Conservation (phyloP, 2,113 vertebrate species). For the Xyrauchen texanus region DNA sequence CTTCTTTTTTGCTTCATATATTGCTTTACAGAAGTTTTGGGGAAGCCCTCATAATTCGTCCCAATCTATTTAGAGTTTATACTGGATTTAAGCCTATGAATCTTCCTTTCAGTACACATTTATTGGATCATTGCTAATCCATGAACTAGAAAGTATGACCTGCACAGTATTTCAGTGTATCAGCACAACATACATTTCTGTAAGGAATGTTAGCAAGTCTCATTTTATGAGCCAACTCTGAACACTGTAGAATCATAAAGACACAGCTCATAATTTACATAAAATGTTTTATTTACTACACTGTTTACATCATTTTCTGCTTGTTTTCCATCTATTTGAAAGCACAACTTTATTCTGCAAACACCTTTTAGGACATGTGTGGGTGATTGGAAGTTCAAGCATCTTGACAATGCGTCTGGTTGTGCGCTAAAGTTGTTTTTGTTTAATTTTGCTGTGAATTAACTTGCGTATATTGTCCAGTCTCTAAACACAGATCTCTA, state of each 20-base stretch:
- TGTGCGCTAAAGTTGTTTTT: neutral
- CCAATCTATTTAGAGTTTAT: neutral
- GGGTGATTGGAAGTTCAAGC: neutral
- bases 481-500: constrained; percentile 80
- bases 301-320: neutral
- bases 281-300: constrained; percentile 3
- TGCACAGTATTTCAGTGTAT: neutral
- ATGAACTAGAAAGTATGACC: neutral
- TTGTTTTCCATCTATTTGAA: neutral
- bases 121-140: constrained; percentile 17
- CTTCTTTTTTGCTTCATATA: constrained; percentile 70
- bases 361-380: neutral
- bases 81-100: neutral
- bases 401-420: neutral
- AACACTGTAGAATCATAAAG: neutral
- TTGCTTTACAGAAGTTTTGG: constrained; percentile 78
- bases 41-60: constrained; percentile 59
- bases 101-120: neutral
- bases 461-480: neutral
- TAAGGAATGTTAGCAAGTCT: constrained; percentile 22
- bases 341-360: too few relatives aligned
- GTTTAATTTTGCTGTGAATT: neutral
- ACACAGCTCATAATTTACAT: neutral
- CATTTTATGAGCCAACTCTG: neutral
- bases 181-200: neutral